Base-by-base conservation (phyloP, 2,888 invertebrate genomes). In the Ophioninae sp. region DNA sequence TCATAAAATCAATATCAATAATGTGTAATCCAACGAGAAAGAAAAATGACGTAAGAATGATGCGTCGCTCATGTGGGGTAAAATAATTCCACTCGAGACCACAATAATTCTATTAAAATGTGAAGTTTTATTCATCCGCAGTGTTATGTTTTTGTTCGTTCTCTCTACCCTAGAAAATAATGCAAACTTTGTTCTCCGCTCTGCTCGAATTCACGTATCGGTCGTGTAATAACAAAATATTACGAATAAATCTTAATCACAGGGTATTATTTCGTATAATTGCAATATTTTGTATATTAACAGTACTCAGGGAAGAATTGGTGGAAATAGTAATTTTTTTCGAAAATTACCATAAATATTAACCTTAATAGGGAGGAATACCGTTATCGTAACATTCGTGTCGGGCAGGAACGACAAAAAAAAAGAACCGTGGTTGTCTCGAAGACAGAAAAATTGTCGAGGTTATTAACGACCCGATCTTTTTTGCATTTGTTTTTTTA, bases 91-190 rank as follows among this genome's bases (percentile, higher is more conserved):
- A 76, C 81, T 79, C 64, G 59, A 75, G 59, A 85, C 65, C 37
- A 61, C 56, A 58, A 61, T 9, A 59, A 86, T 87, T 90, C 87
- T 90, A 90, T 90, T 90, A 90, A 90, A 90, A 90, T 90, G 90
- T 89, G 89, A 90, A 90, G 80, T 85, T 87, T 87, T 87, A 86
- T 87, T 87, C 79, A 89, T 90, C 73, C 79, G 85, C 86, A 85
- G 80, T 85, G 82, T 86, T 85, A 86, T 30, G 30, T 87, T 88
- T 84, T 87, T 82, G 86, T 86, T 85, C 82, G 64, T 86, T 88
- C 86, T 44, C 44, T 85, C 84, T 76, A 88, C 76, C 74, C 88
- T 90, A 88, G 87, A 87, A 88, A 90, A 88, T 87, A 88, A 89
- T 87, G 86, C 83, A 86, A 83, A 82, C 82, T 76, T 83, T 82